Evolutionary conservation across 2,797 vertebrate genomes (phyloP), one percentile per base, ranked within the genome.

Genomic region (Rhinophrynus dorsalis): DNA sequence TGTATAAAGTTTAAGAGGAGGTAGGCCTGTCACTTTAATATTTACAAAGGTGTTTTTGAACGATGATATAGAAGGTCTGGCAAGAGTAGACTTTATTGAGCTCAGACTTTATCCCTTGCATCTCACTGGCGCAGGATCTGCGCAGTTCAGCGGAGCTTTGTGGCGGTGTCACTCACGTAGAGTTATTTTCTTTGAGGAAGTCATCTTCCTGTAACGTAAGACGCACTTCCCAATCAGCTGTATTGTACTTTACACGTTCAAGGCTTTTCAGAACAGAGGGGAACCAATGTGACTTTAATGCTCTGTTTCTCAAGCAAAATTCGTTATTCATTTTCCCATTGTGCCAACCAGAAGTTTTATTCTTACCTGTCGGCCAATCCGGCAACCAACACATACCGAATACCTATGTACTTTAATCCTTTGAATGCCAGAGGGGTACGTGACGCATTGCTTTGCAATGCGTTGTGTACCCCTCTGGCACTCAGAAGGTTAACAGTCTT

Each of bases 41-140:
- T 59, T 44, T 35, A 45, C 54, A 59, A 58, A 72, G 68, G 61
- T 32, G 59, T 24, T 45, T 24, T 52, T 66, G 52, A 59, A 65
- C 50, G 40, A 50, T 40, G 42, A 12, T 58, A 65, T 40, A 24
- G 23, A 7, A 6, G 9, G 54, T 3, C 18, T 20, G 50, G 48
- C 17, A 13, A n/a, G 42, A 11, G 27, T 30, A 1, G 42, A 54
- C n/a, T 15, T 1, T 66, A 57, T 33, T 37, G 27, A 60, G 51
- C 62, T 37, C 8, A 26, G 21, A 48, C 42, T 27, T 29, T 60
- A 21, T 2, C 18, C 23, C 6, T 12, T 15, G 29, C 3, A 5
- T n/a, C 29, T 21, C 58, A 29, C 5, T 38, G 44, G 68, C 30
- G 58, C 33, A 54, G 4, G 4, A 30, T 9, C 29, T 4, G 29